These are phyloP conservation scores for Sialia sialis DNA, from an alignment of 2,113 vertebrate genomes.

Conservation along the genomic window DNA sequence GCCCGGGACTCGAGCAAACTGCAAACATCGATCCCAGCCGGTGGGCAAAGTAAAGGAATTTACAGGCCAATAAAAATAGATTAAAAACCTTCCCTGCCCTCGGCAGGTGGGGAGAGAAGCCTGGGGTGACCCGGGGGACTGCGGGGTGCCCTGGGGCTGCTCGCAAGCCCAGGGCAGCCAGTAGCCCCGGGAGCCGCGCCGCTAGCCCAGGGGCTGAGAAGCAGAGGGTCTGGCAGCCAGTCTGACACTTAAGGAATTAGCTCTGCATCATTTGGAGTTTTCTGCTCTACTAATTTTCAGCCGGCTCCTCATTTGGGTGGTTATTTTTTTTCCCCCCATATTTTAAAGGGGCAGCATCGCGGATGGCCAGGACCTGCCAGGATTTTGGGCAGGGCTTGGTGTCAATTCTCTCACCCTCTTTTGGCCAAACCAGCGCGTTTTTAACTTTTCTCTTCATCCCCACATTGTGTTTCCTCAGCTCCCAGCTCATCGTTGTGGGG, in stretches of 20 bases:
- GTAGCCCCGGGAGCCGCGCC: accelerated
- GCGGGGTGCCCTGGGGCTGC: neutral
- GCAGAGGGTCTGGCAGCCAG: conserved; percentile 55
- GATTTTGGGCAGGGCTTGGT: neutral
- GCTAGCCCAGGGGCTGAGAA: neutral
- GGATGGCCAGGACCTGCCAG: neutral
- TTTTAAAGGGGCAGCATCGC: conserved; percentile 58
- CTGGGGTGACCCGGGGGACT: accelerated
- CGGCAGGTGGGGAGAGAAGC: neutral
- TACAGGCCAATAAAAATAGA: conserved; percentile 66
- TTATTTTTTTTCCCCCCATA: neutral
- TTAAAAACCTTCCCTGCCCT: conserved; percentile 54
- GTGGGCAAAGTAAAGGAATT: conserved; percentile 54
- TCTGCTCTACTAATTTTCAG: conserved; percentile 72
- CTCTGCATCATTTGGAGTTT: conserved; percentile 72
- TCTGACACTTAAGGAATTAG: conserved; percentile 73
- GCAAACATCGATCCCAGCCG: conserved; percentile 58
- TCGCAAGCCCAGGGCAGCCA: accelerated
- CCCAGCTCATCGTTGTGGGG: neutral
- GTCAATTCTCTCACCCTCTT: accelerated
- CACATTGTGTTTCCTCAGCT: neutral
- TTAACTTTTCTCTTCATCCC: neutral
- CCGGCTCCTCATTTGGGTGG: conserved; percentile 37
- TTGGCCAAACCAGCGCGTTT: neutral
- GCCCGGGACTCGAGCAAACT: conserved; percentile 36